These are phyloP conservation scores for Neoarius graeffei DNA, from an alignment of 2,113 vertebrate species.

Conservation along the genomic window DNA sequence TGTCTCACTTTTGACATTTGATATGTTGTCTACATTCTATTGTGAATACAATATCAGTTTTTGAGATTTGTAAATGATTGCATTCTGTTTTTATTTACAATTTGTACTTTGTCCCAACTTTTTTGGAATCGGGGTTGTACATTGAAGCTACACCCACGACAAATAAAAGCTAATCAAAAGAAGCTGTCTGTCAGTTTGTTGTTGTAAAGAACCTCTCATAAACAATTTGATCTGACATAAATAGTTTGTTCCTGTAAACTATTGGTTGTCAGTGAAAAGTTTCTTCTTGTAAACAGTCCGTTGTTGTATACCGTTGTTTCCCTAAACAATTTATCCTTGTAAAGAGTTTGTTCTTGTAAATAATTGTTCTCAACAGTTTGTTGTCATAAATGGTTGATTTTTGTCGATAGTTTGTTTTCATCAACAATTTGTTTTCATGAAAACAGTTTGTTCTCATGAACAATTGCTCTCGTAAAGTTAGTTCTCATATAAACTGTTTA, in stretches of 20 bases:
- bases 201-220: neutral
- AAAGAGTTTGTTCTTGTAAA: neutral
- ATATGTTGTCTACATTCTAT: no score
- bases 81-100: no score
- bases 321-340: neutral
- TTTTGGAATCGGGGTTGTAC: no score
- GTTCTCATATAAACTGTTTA: no score
- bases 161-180: neutral
- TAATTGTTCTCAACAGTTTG: neutral
- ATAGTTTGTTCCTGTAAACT: neutral
- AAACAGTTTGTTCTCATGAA: neutral
- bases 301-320: neutral
- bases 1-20: no score
- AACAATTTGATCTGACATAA: neutral
- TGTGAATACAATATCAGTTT: no score
- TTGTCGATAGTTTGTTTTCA: no score
- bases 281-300: neutral
- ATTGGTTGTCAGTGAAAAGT: neutral
- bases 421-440: no score
- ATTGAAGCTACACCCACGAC: neutral
- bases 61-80: no score
- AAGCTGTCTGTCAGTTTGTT: neutral
- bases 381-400: neutral
- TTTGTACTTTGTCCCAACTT: no score
- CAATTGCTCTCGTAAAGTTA: no score